phyloP scores from a whole-genome alignment of 1,140 invertebrate species.

The Cydia amplana region DNA sequence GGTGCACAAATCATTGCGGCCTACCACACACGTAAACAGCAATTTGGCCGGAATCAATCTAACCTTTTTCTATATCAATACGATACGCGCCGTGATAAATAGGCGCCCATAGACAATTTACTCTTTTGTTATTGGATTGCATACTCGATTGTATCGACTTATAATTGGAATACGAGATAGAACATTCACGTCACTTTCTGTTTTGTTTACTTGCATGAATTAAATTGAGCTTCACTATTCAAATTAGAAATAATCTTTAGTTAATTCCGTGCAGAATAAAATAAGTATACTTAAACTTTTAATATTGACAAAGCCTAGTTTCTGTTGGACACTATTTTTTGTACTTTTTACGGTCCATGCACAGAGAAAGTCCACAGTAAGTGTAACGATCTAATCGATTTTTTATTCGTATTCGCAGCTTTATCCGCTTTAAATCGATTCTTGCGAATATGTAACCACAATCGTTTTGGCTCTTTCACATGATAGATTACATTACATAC shows the following conservation, averaged over 20 bases:
- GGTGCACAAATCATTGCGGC: slow-evolving; percentile 59
- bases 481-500: slow-evolving; percentile 70
- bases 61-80: slow-evolving; percentile 53
- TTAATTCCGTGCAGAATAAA: not conserved
- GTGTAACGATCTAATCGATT: slow-evolving; percentile 58
- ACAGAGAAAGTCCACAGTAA: slow-evolving; percentile 57
- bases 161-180: slow-evolving; percentile 24
- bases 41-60: slow-evolving; percentile 65
- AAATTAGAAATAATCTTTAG: slow-evolving; percentile 41
- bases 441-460: slow-evolving; percentile 57
- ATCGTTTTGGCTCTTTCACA: slow-evolving; percentile 60
- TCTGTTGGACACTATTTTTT: slow-evolving; percentile 42
- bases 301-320: slow-evolving; percentile 23
- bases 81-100: slow-evolving; percentile 48
- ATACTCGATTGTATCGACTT: slow-evolving; percentile 31
- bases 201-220: slow-evolving; percentile 40
- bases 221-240: slow-evolving; percentile 36
- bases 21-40: slow-evolving; percentile 71
- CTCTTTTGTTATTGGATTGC: slow-evolving; percentile 27
- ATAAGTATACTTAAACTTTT: not conserved
- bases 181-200: slow-evolving; percentile 50
- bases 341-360: slow-evolving; percentile 45
- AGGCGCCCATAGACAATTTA: slow-evolving; percentile 40
- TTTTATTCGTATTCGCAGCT: slow-evolving; percentile 59
- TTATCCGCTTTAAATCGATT: slow-evolving; percentile 64